Conservation (phyloP, 2,888 invertebrate genomes). For the Apamea anceps region DNA sequence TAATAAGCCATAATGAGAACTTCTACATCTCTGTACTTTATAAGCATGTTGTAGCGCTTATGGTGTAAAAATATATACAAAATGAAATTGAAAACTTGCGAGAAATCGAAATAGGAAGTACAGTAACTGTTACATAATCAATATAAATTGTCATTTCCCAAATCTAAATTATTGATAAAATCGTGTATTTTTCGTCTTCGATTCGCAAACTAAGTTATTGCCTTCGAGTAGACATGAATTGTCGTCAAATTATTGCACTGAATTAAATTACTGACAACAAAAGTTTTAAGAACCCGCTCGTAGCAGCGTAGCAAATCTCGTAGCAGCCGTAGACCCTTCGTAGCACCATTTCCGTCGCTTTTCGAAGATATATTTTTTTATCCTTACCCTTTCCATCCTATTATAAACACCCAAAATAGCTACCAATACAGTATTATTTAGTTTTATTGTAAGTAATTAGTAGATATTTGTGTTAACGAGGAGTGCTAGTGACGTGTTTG, state of each 20-base stretch:
- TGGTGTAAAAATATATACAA: background rate
- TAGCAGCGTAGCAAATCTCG: slow-evolving; percentile 46
- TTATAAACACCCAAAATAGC: slow-evolving; percentile 37
- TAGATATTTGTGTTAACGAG: slow-evolving; percentile 70
- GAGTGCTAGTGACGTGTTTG: slow-evolving; percentile 77
- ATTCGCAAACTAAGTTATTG: too few relatives aligned
- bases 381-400: slow-evolving; percentile 17
- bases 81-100: too few relatives aligned
- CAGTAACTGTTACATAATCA: too few relatives aligned
- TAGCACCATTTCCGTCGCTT: slow-evolving; percentile 15
- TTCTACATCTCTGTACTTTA: background rate
- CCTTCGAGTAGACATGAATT: too few relatives aligned
- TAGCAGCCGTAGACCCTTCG: slow-evolving; percentile 47
- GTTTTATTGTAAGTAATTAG: slow-evolving; percentile 67
- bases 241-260: background rate
- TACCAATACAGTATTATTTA: slow-evolving; percentile 49
- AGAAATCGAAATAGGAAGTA: too few relatives aligned
- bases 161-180: too few relatives aligned
- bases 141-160: too few relatives aligned
- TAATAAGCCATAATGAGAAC: background rate
- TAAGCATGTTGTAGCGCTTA: too few relatives aligned
- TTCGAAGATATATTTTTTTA: background rate
- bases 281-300: slow-evolving; percentile 26
- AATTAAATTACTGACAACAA: background rate
- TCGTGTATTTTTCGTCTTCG: too few relatives aligned